These are phyloP conservation scores for Melanotus villosus DNA, from an alignment of 2,888 invertebrate species.

Conservation along the genomic window DNA sequence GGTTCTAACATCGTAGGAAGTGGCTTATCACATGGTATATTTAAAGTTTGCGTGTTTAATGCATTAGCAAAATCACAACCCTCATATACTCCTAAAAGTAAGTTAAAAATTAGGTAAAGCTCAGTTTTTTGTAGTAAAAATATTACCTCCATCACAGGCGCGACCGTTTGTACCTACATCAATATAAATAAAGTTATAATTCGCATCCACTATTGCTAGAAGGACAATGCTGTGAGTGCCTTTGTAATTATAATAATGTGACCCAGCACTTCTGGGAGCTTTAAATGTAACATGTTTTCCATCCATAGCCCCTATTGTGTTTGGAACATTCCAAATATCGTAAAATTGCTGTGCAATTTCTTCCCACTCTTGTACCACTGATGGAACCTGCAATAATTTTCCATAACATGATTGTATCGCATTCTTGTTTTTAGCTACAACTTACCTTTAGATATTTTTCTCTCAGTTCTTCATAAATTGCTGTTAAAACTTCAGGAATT, in stretches of 20 bases:
- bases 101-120: constrained; percentile 1
- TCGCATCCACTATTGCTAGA: constrained; percentile 32
- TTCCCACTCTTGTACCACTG: constrained; percentile 1
- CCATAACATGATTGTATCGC: neutral
- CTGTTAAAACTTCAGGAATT: constrained; percentile 14
- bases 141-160: constrained; percentile 8
- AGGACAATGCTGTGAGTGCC: constrained; percentile 49
- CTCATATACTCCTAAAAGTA: constrained; percentile 4
- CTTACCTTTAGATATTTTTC: constrained; percentile 10
- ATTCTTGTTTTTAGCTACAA: neutral
- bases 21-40: neutral
- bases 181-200: constrained; percentile 45
- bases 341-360: constrained; percentile 10
- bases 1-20: neutral
- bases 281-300: constrained; percentile 51
- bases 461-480: constrained; percentile 15
- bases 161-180: constrained; percentile 52
- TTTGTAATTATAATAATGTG: constrained; percentile 54
- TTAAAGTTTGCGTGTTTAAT: neutral
- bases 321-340: constrained; percentile 9
- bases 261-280: constrained; percentile 50
- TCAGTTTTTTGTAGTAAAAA: neutral
- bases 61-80: constrained; percentile 2
- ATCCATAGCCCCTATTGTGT: no score
- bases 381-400: neutral